Conservation (phyloP, 2,888 invertebrate species). For the Cantharis lateralis region DNA sequence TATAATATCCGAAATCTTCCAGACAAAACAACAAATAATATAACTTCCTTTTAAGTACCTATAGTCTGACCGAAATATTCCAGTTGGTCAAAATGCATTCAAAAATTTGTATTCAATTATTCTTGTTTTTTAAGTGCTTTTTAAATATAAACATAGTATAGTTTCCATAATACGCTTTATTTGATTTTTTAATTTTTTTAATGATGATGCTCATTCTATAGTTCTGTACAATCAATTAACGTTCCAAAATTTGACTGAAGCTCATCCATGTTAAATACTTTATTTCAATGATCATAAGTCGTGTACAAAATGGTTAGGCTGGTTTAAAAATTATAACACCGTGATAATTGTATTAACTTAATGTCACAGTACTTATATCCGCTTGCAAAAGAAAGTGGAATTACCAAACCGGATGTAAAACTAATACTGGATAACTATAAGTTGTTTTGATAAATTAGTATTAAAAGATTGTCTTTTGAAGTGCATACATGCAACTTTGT, state of each 20-base stretch:
- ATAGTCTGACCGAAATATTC: too few species aligned
- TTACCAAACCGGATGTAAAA: neutral
- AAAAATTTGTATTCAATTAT: too few species aligned
- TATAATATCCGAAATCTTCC: too few species aligned
- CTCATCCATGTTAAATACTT: neutral
- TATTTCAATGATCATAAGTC: neutral
- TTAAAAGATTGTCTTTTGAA: neutral
- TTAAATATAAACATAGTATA: too few species aligned
- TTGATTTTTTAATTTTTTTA: too few species aligned
- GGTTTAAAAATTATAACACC: neutral
- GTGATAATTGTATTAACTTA: neutral
- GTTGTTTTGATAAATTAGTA: neutral
- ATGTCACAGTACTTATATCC: neutral
- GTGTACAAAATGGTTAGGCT: neutral
- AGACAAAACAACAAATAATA: too few species aligned
- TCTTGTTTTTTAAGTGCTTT: too few species aligned
- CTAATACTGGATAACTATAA: neutral
- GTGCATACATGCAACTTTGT: neutral
- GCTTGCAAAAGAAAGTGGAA: constrained; percentile 4
- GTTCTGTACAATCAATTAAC: neutral
- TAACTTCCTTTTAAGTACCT: too few species aligned
- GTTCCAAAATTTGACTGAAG: neutral
- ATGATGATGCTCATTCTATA: neutral
- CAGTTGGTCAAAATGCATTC: too few species aligned
- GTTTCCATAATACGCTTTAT: too few species aligned